A percentile compares a stretch with the other conserved stretches of the same genome.
phyloP scores from a whole-genome alignment of 37 sponge, comb jelly and placozoan genomes.

The Hexactinellida sp. region DNA sequence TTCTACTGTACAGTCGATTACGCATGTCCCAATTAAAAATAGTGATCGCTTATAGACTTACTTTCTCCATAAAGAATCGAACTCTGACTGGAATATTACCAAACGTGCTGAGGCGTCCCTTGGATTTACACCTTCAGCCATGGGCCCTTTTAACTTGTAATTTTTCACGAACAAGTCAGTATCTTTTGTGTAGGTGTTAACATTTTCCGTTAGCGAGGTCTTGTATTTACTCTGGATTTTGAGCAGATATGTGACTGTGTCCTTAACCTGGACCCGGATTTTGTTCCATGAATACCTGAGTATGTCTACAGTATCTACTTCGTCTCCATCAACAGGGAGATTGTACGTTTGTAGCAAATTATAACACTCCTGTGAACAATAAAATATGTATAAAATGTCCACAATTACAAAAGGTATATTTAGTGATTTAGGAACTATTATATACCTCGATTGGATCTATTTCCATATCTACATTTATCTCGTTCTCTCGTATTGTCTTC shows the following conservation, averaged over 20 bases:
- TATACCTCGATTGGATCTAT: slow-evolving; percentile 58
- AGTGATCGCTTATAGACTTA: no score
- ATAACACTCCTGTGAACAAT: slow-evolving; percentile 82
- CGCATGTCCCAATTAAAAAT: no score
- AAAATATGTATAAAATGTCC: background rate
- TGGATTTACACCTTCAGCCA: slow-evolving; percentile 75
- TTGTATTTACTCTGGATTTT: slow-evolving; percentile 21
- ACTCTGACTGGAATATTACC: slow-evolving; percentile 65
- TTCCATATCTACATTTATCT: slow-evolving; percentile 81
- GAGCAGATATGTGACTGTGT: slow-evolving; percentile 21
- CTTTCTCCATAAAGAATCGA: slow-evolving; percentile 78
- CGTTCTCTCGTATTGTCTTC: slow-evolving; percentile 53
- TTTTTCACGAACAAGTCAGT: background rate
- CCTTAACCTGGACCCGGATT: slow-evolving; percentile 44
- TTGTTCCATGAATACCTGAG: slow-evolving; percentile 78
- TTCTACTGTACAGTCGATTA: no score
- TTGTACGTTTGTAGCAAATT: slow-evolving; percentile 64
- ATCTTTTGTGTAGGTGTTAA: background rate
- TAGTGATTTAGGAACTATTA: no score
- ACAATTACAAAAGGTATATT: no score
- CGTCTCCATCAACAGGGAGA: slow-evolving; percentile 59
- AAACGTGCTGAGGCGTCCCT: slow-evolving; percentile 83
- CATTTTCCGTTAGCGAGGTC: slow-evolving; percentile 14
- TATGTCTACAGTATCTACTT: slow-evolving; percentile 85
- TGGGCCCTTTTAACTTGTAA: slow-evolving; percentile 48